Conservation (phyloP, 2,888 invertebrate genomes). For the Orthosia gracilis region DNA sequence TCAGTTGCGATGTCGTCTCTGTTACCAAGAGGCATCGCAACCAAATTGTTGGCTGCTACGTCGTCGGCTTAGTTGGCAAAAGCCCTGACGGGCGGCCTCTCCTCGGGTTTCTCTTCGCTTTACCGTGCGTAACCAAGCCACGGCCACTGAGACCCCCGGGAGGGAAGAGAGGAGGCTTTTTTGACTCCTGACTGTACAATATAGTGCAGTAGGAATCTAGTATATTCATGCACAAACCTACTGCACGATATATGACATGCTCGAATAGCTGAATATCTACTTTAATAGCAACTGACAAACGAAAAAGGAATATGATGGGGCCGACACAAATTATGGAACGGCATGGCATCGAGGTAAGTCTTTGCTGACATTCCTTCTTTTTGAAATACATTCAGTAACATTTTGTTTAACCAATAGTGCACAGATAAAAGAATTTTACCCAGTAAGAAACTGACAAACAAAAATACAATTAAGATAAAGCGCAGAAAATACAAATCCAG, state of each 20-base stretch:
- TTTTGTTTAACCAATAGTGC: neutral
- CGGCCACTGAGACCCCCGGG: too few species aligned
- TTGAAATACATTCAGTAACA: neutral
- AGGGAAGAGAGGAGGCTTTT: too few species aligned
- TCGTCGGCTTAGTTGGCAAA: too few species aligned
- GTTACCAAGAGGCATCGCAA: too few species aligned
- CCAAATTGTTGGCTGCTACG: too few species aligned
- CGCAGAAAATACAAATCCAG: slow-evolving; percentile 23
- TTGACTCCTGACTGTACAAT: neutral
- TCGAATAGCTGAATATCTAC: neutral
- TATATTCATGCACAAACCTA: slow-evolving; percentile 19
- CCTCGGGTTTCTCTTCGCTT: too few species aligned
- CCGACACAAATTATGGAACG: neutral
- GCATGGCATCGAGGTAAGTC: neutral
- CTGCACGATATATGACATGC: slow-evolving; percentile 30
- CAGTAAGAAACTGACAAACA: neutral
- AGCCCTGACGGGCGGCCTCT: too few species aligned
- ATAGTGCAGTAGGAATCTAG: neutral
- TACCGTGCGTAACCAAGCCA: too few species aligned
- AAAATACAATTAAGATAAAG: slow-evolving; percentile 27
- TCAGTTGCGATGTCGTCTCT: too few species aligned
- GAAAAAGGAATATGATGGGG: neutral
- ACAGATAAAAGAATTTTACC: neutral
- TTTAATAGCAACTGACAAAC: slow-evolving; percentile 10
- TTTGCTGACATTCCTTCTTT: neutral